Base-by-base conservation (phyloP, 1,140 invertebrate genomes). In the Anagrus nilaparvatae region DNA sequence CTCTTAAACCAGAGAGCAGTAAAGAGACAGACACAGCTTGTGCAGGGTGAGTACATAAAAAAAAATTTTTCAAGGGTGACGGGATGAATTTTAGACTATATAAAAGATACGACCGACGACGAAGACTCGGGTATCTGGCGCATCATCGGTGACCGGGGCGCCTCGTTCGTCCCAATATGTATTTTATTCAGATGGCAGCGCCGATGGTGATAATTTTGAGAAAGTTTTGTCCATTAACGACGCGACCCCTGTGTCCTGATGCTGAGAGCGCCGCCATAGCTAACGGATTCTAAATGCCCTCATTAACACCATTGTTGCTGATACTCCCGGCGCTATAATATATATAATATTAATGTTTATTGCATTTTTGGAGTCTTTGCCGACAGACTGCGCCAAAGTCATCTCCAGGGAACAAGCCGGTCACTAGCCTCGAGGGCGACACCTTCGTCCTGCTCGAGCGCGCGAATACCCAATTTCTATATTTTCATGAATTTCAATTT, bases 171-270 rank as follows among this genome's bases (percentile, higher is more conserved):
- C 41, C 54, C 52, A 49, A 50, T 52, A 51, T 44, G 55, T 57
- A 61, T 61, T 65, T 72, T 73, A 76, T 74, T 70, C 76, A 76
- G 76, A 75, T 76, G 73, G 72, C 76, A 77, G 76, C 76, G 76
- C 76, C 75, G 72, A 73, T 74, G 62, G 75, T 77, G 75, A 74
- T 76, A 74, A 76, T 76, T 77, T 75, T 68, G 57, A 63, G 74
- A 75, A 77, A 75, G 75, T 78, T 77, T 76, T 73, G 70, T 71
- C 63, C 70, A 38, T 71, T 76, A 75, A 77, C 77, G 75, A n/a
- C n/a, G n/a, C n/a, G n/a, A 75, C 76, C 75, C 76, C 75, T 77
- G 71, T 72, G 66, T 72, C 67, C 67, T 63, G 63, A 66, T 64
- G 65, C 65, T 65, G 72, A 72, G 75, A 75, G 70, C 74, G n/a